These are phyloP conservation scores for Takifugu flavidus DNA, from an alignment of 2,113 vertebrate species.

Conservation along the genomic window DNA sequence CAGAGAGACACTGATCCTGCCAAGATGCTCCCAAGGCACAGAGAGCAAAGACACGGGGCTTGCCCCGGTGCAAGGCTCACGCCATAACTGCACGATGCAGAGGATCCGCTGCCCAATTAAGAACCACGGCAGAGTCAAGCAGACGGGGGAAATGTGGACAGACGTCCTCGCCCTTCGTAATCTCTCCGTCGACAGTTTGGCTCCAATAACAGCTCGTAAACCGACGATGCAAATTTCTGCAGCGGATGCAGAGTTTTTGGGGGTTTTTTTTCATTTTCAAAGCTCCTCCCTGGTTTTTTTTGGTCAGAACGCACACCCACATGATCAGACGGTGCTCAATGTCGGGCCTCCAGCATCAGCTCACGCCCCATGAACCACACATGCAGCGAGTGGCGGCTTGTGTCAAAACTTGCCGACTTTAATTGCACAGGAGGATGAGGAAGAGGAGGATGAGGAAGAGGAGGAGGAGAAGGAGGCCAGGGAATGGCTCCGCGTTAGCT, in stretches of 20 bases:
- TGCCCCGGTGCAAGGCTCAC: conserved; percentile 30
- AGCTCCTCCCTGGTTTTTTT: conserved; percentile 20
- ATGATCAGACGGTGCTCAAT: conserved; percentile 35
- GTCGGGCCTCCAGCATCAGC: conserved; percentile 27
- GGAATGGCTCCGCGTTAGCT: neutral
- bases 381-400: conserved; percentile 6
- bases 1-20: conserved; percentile 64
- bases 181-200: conserved; percentile 3
- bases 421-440: conserved; percentile 13
- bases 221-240: conserved; percentile 11
- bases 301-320: conserved; percentile 48
- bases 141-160: neutral
- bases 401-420: conserved; percentile 16
- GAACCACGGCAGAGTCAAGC: conserved; percentile 3
- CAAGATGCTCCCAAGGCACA: conserved; percentile 60
- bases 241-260: neutral
- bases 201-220: conserved; percentile 3
- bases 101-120: conserved; percentile 9
- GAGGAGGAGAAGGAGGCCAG: neutral
- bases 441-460: neutral
- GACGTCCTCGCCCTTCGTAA: neutral
- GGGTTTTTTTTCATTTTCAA: conserved; percentile 30
- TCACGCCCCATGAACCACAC: conserved; percentile 12
- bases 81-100: conserved; percentile 21
- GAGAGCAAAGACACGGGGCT: conserved; percentile 24